phyloP scores from a whole-genome alignment of 2,797 vertebrate genomes.

The Paedocypris micromegethes region DNA sequence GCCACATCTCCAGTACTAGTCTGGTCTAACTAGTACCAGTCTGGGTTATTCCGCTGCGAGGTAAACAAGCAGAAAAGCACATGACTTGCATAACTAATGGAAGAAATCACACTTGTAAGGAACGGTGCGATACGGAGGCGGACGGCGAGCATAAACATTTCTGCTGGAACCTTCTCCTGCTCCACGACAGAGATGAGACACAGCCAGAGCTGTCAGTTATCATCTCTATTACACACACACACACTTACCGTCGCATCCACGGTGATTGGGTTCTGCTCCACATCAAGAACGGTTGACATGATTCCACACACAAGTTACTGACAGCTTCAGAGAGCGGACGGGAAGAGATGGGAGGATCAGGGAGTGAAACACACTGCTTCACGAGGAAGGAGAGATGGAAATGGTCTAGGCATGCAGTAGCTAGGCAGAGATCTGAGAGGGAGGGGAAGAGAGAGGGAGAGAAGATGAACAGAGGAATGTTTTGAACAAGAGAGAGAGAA shows the following conservation, averaged over 20 bases:
- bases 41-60: conserved; percentile 3
- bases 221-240: conserved; percentile 10
- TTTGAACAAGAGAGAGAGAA: conserved; percentile 50
- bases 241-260: conserved; percentile 74
- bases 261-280: conserved; percentile 73
- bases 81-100: conserved; percentile 31
- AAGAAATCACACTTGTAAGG: conserved; percentile 2
- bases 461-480: conserved; percentile 46
- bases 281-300: conserved; percentile 75
- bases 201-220: not conserved
- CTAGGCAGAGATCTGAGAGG: conserved; percentile 36
- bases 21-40: not conserved
- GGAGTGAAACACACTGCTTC: conserved; percentile 45
- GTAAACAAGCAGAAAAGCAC: conserved; percentile 27
- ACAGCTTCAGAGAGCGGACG: conserved; percentile 49
- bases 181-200: not conserved
- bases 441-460: conserved; percentile 44
- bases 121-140: not conserved
- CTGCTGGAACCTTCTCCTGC: not conserved
- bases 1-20: no score
- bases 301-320: conserved; percentile 62
- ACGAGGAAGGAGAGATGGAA: conserved; percentile 44
- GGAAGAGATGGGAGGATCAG: conserved; percentile 47
- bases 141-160: conserved; percentile 3
- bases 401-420: conserved; percentile 31